Conservation (phyloP, 2,888 invertebrate species). For the Danaus chrysippus region DNA sequence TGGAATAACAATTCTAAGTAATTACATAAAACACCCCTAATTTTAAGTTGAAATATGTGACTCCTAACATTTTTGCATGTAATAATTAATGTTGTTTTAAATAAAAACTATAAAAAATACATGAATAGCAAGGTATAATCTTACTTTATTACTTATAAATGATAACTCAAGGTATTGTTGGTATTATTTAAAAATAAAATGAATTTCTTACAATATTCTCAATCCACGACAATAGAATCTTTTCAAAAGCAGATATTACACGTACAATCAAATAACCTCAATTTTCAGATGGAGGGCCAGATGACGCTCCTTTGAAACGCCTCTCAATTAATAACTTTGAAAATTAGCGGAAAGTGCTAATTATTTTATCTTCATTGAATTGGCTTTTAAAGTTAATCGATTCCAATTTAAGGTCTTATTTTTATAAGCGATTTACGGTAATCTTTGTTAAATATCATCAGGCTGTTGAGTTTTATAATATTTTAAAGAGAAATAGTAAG, state of each 20-base stretch:
- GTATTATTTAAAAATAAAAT: neutral
- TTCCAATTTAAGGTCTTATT: slow-evolving; percentile 25
- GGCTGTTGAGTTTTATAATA: neutral
- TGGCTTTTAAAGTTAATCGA: slow-evolving; percentile 38
- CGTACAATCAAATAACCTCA: slow-evolving; percentile 36
- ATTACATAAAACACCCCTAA: no score
- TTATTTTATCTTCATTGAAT: slow-evolving; percentile 65
- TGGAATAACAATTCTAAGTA: no score
- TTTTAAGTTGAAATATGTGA: no score
- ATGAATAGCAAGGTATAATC: no score
- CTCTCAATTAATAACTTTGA: slow-evolving; percentile 73
- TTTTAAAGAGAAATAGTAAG: no score
- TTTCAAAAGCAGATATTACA: slow-evolving; percentile 23
- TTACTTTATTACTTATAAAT: neutral
- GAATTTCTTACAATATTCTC: neutral
- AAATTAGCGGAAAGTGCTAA: slow-evolving; percentile 70
- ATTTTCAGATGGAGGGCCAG: slow-evolving; percentile 45
- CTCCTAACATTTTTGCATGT: no score
- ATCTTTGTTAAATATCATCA: neutral
- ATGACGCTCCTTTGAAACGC: slow-evolving; percentile 66
- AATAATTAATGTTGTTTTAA: no score
- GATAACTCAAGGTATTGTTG: neutral
- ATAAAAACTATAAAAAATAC: no score
- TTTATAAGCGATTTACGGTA: slow-evolving; percentile 6
- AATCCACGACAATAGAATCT: slow-evolving; percentile 18